Evolutionary conservation across 2,113 vertebrate genomes (phyloP).

Genomic region (Phaethon lepturus): DNA sequence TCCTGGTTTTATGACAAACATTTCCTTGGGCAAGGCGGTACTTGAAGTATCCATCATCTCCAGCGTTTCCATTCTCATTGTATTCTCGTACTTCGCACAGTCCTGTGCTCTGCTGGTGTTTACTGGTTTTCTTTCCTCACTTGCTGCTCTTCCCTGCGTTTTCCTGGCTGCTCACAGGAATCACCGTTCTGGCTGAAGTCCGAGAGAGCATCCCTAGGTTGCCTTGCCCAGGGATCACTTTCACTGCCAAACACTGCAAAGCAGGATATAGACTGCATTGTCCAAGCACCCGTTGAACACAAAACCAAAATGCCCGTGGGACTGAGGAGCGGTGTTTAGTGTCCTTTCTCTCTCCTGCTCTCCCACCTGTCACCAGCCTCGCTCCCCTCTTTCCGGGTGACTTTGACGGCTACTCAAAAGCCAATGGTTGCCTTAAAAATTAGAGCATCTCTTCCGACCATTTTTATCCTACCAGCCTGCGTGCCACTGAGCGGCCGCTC

Average conservation of each 20-base stretch:
- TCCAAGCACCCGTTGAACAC: background rate
- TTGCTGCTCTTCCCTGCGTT: background rate
- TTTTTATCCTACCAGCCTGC: background rate
- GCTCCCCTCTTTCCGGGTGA: background rate
- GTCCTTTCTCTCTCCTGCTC: background rate
- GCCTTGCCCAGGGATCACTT: background rate
- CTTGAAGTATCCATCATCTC: background rate
- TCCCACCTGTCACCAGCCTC: background rate
- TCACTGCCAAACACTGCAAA: background rate
- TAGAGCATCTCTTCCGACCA: background rate
- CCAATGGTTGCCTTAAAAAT: background rate
- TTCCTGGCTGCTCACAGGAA: background rate
- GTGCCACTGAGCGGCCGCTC: fast-evolving
- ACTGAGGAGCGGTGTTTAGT: no score
- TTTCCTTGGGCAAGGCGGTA: background rate
- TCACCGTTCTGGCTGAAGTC: background rate
- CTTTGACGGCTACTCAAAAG: background rate
- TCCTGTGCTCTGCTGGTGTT: background rate
- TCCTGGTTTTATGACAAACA: background rate
- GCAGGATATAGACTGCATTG: fast-evolving
- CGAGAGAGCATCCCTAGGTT: background rate
- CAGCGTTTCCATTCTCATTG: background rate
- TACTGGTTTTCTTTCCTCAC: background rate
- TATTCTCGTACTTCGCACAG: background rate
- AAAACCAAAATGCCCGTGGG: fast-evolving